Evolutionary conservation across 2,888 invertebrate species (phyloP).

Genomic region (Lepidocyrtinus sp.): DNA sequence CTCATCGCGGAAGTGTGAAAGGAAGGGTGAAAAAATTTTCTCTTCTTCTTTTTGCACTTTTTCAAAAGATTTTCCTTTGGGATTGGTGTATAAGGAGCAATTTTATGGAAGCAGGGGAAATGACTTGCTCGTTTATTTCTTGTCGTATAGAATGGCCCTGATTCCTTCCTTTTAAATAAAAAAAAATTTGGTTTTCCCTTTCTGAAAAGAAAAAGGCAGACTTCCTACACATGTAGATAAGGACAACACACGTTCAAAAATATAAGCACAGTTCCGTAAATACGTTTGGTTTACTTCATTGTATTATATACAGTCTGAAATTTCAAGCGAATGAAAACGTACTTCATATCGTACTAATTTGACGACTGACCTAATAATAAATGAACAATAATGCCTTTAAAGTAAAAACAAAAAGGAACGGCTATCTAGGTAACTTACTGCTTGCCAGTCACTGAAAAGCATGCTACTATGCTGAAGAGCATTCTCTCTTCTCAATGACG

Average conservation of each 20-base stretch:
- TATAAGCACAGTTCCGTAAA: too few relatives aligned
- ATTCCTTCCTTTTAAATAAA: slow-evolving; percentile 50
- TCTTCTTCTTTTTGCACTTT: slow-evolving; percentile 37
- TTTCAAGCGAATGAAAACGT: too few relatives aligned
- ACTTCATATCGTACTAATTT: too few relatives aligned
- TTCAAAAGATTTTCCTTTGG: slow-evolving; percentile 49
- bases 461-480: too few relatives aligned
- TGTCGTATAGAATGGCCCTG: slow-evolving; percentile 54
- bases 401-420: too few relatives aligned
- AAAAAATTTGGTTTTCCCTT: slow-evolving; percentile 48
- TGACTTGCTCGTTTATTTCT: slow-evolving; percentile 61
- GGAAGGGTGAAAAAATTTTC: slow-evolving; percentile 58
- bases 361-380: too few relatives aligned
- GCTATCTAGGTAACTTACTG: too few relatives aligned
- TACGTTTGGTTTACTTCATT: too few relatives aligned
- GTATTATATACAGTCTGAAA: too few relatives aligned
- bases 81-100: slow-evolving; percentile 52
- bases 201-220: not conserved
- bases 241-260: not conserved
- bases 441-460: too few relatives aligned
- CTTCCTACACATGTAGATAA: not conserved
- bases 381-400: too few relatives aligned
- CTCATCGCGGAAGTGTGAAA: slow-evolving; percentile 60
- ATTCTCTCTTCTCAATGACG: too few relatives aligned
- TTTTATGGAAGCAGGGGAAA: slow-evolving; percentile 61